phyloP scores from a whole-genome alignment of 2,888 invertebrate genomes.

The Agrypnus murinus region DNA sequence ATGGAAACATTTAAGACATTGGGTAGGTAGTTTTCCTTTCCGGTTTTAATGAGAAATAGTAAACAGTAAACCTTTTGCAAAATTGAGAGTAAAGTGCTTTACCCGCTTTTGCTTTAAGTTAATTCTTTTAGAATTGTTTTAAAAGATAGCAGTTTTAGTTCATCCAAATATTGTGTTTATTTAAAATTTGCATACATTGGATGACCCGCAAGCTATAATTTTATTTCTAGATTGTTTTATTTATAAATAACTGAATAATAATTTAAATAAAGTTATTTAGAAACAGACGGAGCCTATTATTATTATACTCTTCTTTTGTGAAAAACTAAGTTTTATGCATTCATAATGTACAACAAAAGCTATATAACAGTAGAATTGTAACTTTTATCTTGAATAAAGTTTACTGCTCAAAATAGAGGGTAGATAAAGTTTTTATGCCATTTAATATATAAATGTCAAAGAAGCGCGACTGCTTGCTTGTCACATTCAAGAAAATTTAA shows the following conservation, averaged over 20 bases:
- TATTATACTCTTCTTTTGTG: not conserved
- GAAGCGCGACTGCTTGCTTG: constrained; percentile 16
- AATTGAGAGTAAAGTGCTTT: not conserved
- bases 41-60: not conserved
- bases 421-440: constrained; percentile 23
- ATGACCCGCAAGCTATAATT: no score
- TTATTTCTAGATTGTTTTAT: not conserved
- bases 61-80: not conserved
- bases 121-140: not conserved
- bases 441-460: constrained; percentile 24
- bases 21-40: not conserved
- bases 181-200: no score
- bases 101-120: not conserved
- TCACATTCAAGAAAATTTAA: constrained; percentile 10
- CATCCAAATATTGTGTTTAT: not conserved
- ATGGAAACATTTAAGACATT: constrained; percentile 5
- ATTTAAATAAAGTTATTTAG: not conserved
- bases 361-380: constrained; percentile 8
- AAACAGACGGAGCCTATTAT: not conserved
- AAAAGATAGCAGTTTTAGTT: not conserved
- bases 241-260: not conserved
- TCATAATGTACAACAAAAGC: constrained; percentile 14
- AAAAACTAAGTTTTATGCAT: constrained; percentile 1
- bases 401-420: constrained; percentile 5
- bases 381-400: not conserved